phyloP scores from a whole-genome alignment of 2,113 vertebrate genomes.

The Odocoileus virginianus region DNA sequence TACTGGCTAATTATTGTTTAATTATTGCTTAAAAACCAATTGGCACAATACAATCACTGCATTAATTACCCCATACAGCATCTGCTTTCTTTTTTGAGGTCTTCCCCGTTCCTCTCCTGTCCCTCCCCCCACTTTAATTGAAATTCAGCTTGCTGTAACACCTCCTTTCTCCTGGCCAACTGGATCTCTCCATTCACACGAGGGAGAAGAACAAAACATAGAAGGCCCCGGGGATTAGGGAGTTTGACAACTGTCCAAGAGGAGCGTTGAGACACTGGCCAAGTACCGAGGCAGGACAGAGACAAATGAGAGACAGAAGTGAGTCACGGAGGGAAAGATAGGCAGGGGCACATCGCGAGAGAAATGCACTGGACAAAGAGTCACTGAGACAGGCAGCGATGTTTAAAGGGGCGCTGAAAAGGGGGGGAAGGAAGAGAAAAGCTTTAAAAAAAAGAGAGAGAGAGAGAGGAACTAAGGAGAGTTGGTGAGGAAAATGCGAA shows the following conservation, averaged over 20 bases:
- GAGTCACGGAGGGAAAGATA: neutral
- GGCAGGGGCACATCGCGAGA: neutral
- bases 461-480: neutral
- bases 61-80: slow-evolving; percentile 70
- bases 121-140: slow-evolving; percentile 64
- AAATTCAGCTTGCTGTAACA: slow-evolving; percentile 74
- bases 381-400: neutral
- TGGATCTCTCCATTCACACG: slow-evolving; percentile 55
- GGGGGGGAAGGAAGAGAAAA: neutral
- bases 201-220: slow-evolving; percentile 60
- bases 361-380: slow-evolving; percentile 47
- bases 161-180: slow-evolving; percentile 64
- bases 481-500: neutral
- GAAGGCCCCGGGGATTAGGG: slow-evolving; percentile 63
- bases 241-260: slow-evolving; percentile 75
- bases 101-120: neutral
- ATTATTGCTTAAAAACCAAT: slow-evolving; percentile 71
- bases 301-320: slow-evolving; percentile 23
- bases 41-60: slow-evolving; percentile 67
- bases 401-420: neutral
- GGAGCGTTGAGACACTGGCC: slow-evolving; percentile 42
- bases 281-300: slow-evolving; percentile 44
- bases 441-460: neutral
- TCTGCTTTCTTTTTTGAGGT: slow-evolving; percentile 43
- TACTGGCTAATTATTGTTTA: slow-evolving; percentile 70